Conservation (phyloP, 2,113 vertebrate species). For the Octodon degus region DNA sequence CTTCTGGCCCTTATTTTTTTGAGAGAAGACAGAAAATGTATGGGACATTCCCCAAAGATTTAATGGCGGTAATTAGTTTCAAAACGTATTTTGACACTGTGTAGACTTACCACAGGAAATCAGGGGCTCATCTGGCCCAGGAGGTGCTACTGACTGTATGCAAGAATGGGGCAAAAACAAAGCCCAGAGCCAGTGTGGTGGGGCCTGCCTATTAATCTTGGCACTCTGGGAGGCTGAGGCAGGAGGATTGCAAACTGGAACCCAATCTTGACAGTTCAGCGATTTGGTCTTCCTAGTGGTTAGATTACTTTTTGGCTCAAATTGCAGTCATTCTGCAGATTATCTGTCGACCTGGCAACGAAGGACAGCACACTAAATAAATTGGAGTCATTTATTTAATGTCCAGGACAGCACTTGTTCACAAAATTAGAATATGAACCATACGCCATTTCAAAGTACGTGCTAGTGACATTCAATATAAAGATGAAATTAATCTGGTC, state of each 20-base stretch:
- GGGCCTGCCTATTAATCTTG: not conserved
- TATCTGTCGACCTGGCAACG: not conserved
- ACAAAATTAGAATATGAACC: not conserved
- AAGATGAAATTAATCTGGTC: conserved; percentile 38
- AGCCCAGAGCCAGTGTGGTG: not conserved
- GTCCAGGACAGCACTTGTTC: not conserved
- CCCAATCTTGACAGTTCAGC: too few relatives aligned
- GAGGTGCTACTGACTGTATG: not conserved
- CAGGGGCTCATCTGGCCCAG: not conserved
- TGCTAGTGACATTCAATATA: not conserved
- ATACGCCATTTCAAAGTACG: not conserved
- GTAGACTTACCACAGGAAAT: not conserved
- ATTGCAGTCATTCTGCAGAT: conserved; percentile 22
- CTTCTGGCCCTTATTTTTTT: not conserved
- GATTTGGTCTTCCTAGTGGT: not conserved
- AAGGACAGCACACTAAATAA: conserved; percentile 1
- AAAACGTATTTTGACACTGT: not conserved
- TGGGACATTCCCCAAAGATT: not conserved
- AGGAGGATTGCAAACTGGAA: too few relatives aligned
- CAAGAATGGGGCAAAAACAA: not conserved
- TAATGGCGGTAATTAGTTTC: not conserved
- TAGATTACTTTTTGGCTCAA: conserved; percentile 42
- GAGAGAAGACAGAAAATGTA: conserved; percentile 10
- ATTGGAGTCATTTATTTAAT: conserved; percentile 41
- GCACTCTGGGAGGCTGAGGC: not conserved